These are phyloP conservation scores for Ditylenchus weischeri DNA, from an alignment of 2,888 invertebrate genomes.

Conservation along the genomic window DNA sequence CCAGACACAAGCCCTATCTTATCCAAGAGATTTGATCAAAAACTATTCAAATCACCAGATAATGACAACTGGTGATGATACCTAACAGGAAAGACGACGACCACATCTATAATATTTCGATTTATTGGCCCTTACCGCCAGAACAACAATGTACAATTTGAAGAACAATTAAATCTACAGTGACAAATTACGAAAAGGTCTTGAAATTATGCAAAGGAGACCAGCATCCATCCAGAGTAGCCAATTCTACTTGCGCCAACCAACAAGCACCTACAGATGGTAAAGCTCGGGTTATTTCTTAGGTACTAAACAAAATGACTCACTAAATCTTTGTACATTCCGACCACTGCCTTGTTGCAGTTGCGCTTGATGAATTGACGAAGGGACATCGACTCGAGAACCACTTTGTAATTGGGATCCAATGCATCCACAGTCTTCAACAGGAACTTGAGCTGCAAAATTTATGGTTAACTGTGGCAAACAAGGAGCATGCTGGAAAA, in stretches of 20 bases:
- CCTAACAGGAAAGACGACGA: too few species aligned
- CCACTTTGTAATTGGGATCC: not conserved
- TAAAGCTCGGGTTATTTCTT: not conserved
- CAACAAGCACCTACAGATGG: not conserved
- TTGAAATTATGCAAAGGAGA: not conserved
- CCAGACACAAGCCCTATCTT: too few species aligned
- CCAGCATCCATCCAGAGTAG: too few species aligned
- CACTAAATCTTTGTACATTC: not conserved
- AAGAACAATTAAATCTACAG: too few species aligned
- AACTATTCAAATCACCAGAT: too few species aligned
- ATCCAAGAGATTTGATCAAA: too few species aligned
- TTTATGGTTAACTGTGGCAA: not conserved
- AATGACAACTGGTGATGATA: too few species aligned
- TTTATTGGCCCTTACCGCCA: too few species aligned
- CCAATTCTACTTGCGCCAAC: too few species aligned
- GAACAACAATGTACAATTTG: too few species aligned
- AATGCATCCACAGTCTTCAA: not conserved
- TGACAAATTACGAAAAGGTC: not conserved
- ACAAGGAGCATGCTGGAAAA: not conserved
- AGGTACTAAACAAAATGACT: not conserved
- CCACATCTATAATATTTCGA: too few species aligned
- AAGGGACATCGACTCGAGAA: not conserved
- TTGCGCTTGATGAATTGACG: not conserved
- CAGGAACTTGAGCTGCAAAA: not conserved
- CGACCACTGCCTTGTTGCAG: not conserved